These are phyloP conservation scores for Tadarida brasiliensis DNA, from an alignment of 2,797 vertebrate species.

Conservation along the genomic window DNA sequence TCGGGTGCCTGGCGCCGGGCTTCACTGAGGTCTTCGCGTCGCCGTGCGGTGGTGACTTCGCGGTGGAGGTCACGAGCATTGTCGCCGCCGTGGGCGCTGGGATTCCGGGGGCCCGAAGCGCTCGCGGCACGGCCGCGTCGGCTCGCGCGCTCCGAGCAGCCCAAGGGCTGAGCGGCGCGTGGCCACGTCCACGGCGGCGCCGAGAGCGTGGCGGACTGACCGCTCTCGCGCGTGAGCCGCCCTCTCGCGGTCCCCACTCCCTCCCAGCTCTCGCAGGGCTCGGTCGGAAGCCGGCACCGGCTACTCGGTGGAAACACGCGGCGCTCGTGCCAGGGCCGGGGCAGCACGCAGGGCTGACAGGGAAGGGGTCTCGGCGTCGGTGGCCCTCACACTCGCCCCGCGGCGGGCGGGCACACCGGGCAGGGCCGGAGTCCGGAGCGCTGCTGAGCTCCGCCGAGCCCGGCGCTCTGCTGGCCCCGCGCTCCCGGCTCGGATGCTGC, in stretches of 20 bases:
- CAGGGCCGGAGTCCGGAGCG: slow-evolving; percentile 3
- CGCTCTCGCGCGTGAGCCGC: neutral
- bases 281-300: neutral
- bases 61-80: slow-evolving; percentile 47
- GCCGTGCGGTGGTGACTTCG: neutral
- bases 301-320: neutral
- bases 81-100: neutral
- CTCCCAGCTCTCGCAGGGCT: neutral
- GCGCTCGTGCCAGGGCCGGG: neutral
- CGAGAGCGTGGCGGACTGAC: neutral
- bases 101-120: neutral
- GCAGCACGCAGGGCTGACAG: neutral
- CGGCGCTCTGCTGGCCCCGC: neutral
- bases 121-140: neutral
- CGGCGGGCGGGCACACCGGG: neutral
- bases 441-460: neutral
- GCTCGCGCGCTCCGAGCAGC: neutral
- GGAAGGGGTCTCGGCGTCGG: no score
- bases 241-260: neutral
- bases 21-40: neutral
- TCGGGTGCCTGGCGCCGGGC: neutral
- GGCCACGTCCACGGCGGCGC: neutral
- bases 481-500: slow-evolving; percentile 62
- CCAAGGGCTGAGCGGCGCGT: neutral
- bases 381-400: neutral